phyloP scores from a whole-genome alignment of 2,797 vertebrate genomes.

The Eptatretus atami region DNA sequence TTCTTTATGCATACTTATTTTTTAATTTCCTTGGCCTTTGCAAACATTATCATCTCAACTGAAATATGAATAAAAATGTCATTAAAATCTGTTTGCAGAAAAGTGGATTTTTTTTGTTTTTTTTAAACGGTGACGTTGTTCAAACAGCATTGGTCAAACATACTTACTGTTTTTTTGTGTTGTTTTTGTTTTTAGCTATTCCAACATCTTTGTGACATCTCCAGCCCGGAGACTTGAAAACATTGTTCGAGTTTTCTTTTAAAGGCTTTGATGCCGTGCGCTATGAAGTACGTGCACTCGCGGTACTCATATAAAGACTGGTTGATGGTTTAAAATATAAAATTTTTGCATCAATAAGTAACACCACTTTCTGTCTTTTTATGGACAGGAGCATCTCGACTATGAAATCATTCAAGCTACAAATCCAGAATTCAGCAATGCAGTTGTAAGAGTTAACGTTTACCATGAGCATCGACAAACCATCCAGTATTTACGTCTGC shows the following conservation, averaged over 20 bases:
- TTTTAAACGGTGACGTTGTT: too few relatives aligned
- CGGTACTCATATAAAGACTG: background rate
- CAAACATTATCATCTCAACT: too few relatives aligned
- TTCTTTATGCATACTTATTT: background rate
- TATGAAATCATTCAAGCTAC: slow-evolving; percentile 92
- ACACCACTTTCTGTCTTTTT: background rate
- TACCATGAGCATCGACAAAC: slow-evolving; percentile 93
- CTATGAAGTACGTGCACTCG: slow-evolving; percentile 34
- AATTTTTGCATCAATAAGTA: too few relatives aligned
- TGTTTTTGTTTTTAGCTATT: slow-evolving; percentile 29
- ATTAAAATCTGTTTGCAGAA: too few relatives aligned
- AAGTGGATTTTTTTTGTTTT: too few relatives aligned
- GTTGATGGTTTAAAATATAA: too few relatives aligned
- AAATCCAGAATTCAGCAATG: slow-evolving; percentile 92
- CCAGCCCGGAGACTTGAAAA: slow-evolving; percentile 81
- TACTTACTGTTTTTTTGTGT: too few relatives aligned
- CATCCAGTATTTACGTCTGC: slow-evolving; percentile 33
- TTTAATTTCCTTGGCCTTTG: background rate
- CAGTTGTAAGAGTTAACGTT: slow-evolving; percentile 70
- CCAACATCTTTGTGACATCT: slow-evolving; percentile 86
- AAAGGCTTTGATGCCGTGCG: slow-evolving; percentile 80
- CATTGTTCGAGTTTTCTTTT: slow-evolving; percentile 86
- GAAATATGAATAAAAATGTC: too few relatives aligned
- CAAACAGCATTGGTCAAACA: too few relatives aligned
- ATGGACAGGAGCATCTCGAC: slow-evolving; percentile 53